Evolutionary conservation across 1,140 invertebrate species (phyloP), one percentile per base, ranked within the genome.

Genomic region (Sesamia nonagrioides): DNA sequence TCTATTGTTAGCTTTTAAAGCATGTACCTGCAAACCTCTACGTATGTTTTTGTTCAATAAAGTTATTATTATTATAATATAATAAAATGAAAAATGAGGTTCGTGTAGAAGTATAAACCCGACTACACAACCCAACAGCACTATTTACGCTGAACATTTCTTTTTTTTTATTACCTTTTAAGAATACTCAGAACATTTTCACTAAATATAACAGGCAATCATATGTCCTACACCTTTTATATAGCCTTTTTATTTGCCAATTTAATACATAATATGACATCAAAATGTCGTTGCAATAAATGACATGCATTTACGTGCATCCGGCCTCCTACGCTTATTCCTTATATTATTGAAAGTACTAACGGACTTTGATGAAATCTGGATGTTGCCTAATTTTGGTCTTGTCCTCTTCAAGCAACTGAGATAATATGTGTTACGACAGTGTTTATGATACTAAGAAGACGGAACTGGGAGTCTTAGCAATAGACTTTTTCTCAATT

Each of bases 261-360:
- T 66, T 66, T 66, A 42, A 37, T 66, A 21, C 37, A 66, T 66
- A 66, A 66, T 66, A 18, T 21, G n/a, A 4, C n/a, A 42, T 66
- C 37, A 21, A 66, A 66, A 18, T 66, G 61, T 18, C 61, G 37
- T 42, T 66, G 61, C 61, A 66, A 66, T 42, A 66, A 66, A 66
- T 18, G 37, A 42, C 37, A 66, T 21, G 61, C 61, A 42, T 42
- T 66, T 42, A 66, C 61, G 9, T 58, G 61, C 61, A 66, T 66
- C 61, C 61, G 61, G 35, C 37, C 61, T 35, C 61, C 61, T 17
- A 66, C 61, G 11, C 61, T 21, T 42, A 37, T 66, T 66, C 61
- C 61, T 66, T 42, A 45, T 42, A 18, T 42, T 66, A 66, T 66
- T 42, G 17, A 42, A 35, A 42, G 17, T 18, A 11, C 0, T n/a